phyloP scores from a whole-genome alignment of 2,113 vertebrate genomes.

The Cololabis saira region DNA sequence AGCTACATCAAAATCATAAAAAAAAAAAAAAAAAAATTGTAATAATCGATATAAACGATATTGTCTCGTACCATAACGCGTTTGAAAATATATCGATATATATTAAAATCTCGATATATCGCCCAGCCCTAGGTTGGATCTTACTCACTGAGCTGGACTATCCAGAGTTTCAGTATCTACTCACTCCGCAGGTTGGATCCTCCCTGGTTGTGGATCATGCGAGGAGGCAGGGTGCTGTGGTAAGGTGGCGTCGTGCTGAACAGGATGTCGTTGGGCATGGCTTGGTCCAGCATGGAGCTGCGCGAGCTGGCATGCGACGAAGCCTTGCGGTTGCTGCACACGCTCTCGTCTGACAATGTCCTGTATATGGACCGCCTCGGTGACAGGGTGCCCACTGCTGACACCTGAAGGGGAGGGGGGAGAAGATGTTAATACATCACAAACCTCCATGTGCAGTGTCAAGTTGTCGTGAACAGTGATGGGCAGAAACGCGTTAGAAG shows the following conservation, averaged over 20 bases:
- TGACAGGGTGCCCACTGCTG: slow-evolving; percentile 85
- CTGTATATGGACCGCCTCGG: slow-evolving; percentile 89
- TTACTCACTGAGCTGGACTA: neutral
- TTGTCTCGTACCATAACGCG: no score
- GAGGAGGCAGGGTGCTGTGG: slow-evolving; percentile 90
- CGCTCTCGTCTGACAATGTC: slow-evolving; percentile 94
- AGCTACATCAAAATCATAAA: no score
- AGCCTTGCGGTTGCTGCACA: slow-evolving; percentile 91
- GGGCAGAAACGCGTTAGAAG: no score
- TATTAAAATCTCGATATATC: no score
- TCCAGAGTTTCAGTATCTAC: slow-evolving; percentile 59
- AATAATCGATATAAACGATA: no score
- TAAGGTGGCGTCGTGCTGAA: slow-evolving; percentile 96
- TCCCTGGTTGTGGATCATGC: slow-evolving; percentile 83
- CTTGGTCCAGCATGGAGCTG: slow-evolving; percentile 94
- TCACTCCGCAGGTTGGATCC: slow-evolving; percentile 91
- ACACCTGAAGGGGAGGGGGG: slow-evolving; percentile 77
- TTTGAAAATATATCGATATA: no score
- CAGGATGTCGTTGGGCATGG: slow-evolving; percentile 92
- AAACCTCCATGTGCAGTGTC: no score
- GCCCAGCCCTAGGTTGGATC: no score
- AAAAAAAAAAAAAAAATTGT: no score
- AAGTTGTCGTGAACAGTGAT: no score
- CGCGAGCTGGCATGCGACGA: slow-evolving; percentile 91
- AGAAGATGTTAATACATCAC: slow-evolving; percentile 14